Conservation (phyloP, 23 tunicate genomes). For the Ascidia mentula region DNA sequence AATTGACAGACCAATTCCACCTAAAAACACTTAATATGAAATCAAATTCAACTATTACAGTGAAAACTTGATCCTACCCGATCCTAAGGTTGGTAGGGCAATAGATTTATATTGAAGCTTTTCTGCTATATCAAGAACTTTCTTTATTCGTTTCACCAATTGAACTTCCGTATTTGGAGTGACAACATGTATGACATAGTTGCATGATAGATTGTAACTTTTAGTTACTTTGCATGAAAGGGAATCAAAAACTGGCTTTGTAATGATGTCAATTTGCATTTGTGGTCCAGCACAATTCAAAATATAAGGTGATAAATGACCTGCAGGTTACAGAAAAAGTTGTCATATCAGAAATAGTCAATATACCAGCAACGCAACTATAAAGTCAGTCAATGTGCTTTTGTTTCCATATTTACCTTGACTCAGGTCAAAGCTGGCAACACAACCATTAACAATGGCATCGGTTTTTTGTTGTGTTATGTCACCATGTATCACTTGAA, state of each 20-base stretch:
- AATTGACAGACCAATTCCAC: not conserved
- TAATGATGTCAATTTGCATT: not conserved
- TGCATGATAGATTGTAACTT: not conserved
- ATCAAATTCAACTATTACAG: no score
- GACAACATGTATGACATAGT: not conserved
- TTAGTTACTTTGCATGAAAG: not conserved
- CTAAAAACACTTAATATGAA: not conserved
- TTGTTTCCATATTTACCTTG: no score
- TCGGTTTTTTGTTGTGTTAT: not conserved
- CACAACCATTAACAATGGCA: conserved; percentile 1
- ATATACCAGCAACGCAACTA: no score
- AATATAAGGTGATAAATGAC: not conserved
- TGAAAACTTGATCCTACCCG: no score
- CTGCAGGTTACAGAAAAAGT: not conserved
- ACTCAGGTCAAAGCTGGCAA: not conserved
- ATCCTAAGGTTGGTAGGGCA: not conserved
- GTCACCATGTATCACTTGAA: not conserved
- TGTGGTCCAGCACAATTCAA: not conserved
- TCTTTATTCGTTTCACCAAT: not conserved
- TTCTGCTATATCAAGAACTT: not conserved
- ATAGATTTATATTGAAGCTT: not conserved
- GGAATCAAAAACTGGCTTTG: not conserved
- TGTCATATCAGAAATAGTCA: no score
- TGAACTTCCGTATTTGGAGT: not conserved
- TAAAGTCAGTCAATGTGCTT: no score